Base-by-base conservation (phyloP, 2,797 vertebrate species). In the Myotis findleyi region DNA sequence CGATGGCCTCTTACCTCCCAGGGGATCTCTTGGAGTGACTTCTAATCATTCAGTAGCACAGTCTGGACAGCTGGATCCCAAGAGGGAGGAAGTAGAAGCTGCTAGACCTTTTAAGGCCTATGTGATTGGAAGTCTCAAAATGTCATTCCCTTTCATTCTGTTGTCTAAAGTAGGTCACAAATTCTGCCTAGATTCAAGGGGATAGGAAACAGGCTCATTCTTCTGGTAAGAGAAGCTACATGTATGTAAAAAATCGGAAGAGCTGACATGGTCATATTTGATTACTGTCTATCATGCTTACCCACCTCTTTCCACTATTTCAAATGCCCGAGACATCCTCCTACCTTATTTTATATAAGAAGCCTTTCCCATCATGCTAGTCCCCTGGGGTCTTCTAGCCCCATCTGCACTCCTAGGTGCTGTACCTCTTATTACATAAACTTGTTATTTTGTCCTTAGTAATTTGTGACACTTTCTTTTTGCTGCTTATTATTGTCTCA, bases 381-480 rank as follows among this genome's bases (percentile, higher is more conserved):
- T 68, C 11, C 36, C 25, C 3, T 11, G 13, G 4, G 8, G 2
- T 59, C 59, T 77, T 79, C 18, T 51, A 38, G 51, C 33, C n/a
- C 5, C 2, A 6, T 20, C n/a, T 49, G 41, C 80, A 91, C 25
- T 83, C 30, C 9, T 21, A 66, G 23, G 25, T 68, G 64, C n/a
- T 68, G 3, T 1, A 69, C 14, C 7, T 71, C 20, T 82, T 95
- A 44, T 62, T 72, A 87, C 27, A 64, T 5, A 36, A 10, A 69
- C 18, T 69, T 77, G 5, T 80, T 92, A 77, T 85, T 79, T 90
- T 75, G 86, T 82, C 55, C 36, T 94, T 87, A 69, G 66, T 71
- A 17, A 75, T 55, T 94, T 93, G 25, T 79, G 71, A 82, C 11
- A 49, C 14, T 64, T 73, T 73, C 84, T 59, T 89, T 5, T 75